Base-by-base conservation (phyloP, 1,140 invertebrate genomes). In the Heliconius hermathena region DNA sequence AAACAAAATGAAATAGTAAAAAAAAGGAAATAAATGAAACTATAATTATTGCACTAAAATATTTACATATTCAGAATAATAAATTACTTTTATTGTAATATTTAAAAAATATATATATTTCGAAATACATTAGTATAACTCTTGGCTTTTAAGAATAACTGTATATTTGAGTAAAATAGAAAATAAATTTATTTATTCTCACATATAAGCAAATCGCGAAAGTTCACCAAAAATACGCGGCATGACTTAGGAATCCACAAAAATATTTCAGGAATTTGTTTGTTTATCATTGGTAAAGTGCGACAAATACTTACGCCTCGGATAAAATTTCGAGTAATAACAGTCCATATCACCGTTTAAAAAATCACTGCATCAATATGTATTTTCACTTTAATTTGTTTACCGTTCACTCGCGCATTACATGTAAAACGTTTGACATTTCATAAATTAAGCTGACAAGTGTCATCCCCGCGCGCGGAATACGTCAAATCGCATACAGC, bases 251-350 rank as follows among this genome's bases (percentile, higher is more conserved):
- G 75, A 83, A 81, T 81, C 78, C 57, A 72, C 73, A 71, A 85
- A 92, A 90, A 81, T 89, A 92, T 92, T 87, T 82, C 9, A 89
- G 86, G 89, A 90, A 93, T 92, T 89, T 91, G 88, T 89, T 91
- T 94, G 90, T 92, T 92, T 91, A 88, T 90, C 88, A 86, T 91
- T 80, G 86, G 81, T 85, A 84, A 87, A 81, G 85, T 84, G 72
- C 82, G 88, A 87, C 87, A 90, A 90, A 90, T 93, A 95, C 94
- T 95, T 90, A 95, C 94, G 93, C 89, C 93, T 94, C 81, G 93
- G 93, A 86, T 93, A 94, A 94, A 94, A 94, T 89, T 94, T 95
- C 46, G 94, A 94, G 87, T 94, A 94, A 92, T 94, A 94, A 93
- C 94, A 95, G 94, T 95, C 94, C 94, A 95, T 95, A 83, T 88